Evolutionary conservation across 2,113 vertebrate species (phyloP).

Genomic region (Malaclemys terrapin): DNA sequence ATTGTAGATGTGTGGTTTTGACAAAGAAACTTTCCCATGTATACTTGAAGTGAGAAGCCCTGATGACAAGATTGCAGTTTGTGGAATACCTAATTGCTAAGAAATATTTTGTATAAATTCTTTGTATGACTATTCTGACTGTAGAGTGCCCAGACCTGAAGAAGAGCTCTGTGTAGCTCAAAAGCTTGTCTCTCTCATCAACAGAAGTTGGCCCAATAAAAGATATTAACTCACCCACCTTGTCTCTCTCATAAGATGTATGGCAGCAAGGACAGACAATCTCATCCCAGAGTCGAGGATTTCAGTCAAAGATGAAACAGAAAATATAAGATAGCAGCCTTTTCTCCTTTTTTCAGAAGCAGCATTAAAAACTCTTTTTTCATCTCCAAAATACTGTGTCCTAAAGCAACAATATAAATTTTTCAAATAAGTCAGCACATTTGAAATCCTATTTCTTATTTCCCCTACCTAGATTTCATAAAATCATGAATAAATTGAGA

Average conservation of each 20-base stretch:
- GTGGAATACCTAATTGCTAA: constrained; percentile 14
- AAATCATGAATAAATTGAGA: neutral
- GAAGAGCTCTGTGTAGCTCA: neutral
- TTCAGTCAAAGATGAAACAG: neutral
- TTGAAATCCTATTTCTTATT: neutral
- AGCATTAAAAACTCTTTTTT: neutral
- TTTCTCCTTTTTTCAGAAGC: neutral
- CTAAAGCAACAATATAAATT: neutral
- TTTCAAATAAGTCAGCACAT: neutral
- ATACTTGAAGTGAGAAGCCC: constrained; percentile 1
- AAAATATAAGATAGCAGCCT: neutral
- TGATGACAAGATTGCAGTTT: neutral
- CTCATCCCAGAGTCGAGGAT: neutral
- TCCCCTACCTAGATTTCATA: neutral
- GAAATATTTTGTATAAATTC: constrained; percentile 28
- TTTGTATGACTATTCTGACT: neutral
- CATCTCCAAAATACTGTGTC: neutral
- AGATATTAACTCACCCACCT: neutral
- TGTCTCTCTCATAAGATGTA: neutral
- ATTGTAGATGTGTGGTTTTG: neutral
- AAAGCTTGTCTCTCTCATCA: neutral
- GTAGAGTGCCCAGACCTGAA: neutral
- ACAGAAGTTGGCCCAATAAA: neutral
- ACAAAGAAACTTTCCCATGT: neutral
- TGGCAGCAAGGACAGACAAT: neutral